Evolutionary conservation across 2,113 vertebrate genomes (phyloP), one percentile per base, ranked within the genome.

Genomic region (Genyomyrus donnyi): DNA sequence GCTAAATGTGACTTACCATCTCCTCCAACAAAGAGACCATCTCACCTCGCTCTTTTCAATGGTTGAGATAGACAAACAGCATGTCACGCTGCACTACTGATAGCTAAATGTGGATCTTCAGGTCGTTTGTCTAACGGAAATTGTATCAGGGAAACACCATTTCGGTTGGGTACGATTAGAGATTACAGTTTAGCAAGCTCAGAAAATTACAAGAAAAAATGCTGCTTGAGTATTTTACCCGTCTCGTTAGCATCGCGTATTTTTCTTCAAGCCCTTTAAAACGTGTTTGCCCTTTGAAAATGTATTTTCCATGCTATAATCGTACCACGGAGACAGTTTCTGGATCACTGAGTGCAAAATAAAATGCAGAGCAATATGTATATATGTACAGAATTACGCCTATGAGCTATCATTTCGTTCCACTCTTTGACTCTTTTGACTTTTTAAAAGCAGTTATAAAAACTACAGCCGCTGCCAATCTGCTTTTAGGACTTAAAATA

Each of bases 141-240:
- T 35, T 31, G 13, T 80, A 80, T 19, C 74, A 19, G 5, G 31
- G 74, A 42, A 80, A 80, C 74, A 19, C 3, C n/a, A 19, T 80
- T 80, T 39, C 31, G 74, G 35, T 80, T 42, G 35, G 74, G 15
- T 77, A 77, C 70, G 3, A 31, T 77, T 39, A 77, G 5, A 35
- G 66, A 15, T 11, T 15, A 35, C 66, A 35, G 27, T 39, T 77
- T 77, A 31, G 31, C 35, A 11, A 13, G 13, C n/a, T 70, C n/a
- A 77, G 48, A 88, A 83, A 56, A 90, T 83, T 27, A 49, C 6
- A 88, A 83, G 35, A 88, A n/a, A 24, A 90, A 83, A 35, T 88
- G 49, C 77, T 46, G 9, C 9, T 27, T 46, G 35, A 19, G 35
- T 42, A 19, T 88, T 56, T 77, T 19, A 17, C 24, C 19, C 24